Base-by-base conservation (phyloP, 2,888 invertebrate species). In the Rhagium mordax region DNA sequence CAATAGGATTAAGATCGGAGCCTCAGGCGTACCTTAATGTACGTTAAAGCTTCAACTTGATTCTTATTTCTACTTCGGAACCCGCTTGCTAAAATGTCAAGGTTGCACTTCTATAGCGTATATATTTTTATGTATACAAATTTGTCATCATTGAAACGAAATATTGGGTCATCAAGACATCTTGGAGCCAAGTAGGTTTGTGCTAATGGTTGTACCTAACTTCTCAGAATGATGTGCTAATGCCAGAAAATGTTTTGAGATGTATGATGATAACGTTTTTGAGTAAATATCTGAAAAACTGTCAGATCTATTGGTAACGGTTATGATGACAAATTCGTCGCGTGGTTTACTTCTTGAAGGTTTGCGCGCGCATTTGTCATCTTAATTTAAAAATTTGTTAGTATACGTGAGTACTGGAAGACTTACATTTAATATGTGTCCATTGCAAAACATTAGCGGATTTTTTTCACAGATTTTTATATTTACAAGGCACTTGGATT, bases 1-100 rank as follows among this genome's bases (percentile, higher is more conserved):
- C 41, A 41, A 55, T 55, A 24, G 55, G 55, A 55, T 55, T 55
- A 55, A 55, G 55, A 55, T 55, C 24, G 24, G 24, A 59, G 27
- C 33, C 60, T 16, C 15, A 61, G 60, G 60, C 60, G 20, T 41
- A 18, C 20, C 47, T 61, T 41, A 61, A 41, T 41, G 4, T 41
- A 3, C n/a, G 3, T n/a, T 41, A 10, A 41, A 41, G 41, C 41
- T 41, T 41, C 20, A 20, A 24, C 27, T 27, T 24, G 15, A 16
- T 59, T 29, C 59, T 15, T 59, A 27, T 51, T 51, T n/a, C 16
- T 59, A 59, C 3, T 27, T 15, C 29, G n/a, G 29, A 59, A 16
- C 15, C 10, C 5, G 20, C n/a, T 21, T 20, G 20, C 24, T 21
- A 53, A 53, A 53, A 53, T 53, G 53, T 53, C 53, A 53, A 53